These are phyloP conservation scores for Zoanthus sociatus DNA, from an alignment of 92 coral and sea anemone species.

Conservation along the genomic window DNA sequence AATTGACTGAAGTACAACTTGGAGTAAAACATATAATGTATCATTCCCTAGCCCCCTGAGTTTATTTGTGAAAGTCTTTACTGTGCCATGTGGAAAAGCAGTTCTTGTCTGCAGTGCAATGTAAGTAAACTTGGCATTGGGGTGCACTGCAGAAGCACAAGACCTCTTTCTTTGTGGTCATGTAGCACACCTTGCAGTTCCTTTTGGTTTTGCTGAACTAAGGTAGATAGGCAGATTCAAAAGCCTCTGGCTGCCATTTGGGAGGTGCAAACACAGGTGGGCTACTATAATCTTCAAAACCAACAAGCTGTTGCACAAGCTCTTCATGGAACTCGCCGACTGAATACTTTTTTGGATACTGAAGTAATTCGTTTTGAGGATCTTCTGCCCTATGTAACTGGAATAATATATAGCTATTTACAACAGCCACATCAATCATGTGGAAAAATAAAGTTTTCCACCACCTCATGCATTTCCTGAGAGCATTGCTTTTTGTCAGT, in stretches of 20 bases:
- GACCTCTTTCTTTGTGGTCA: slow-evolving; percentile 36
- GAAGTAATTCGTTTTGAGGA: slow-evolving; percentile 25
- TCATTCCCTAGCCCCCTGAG: neutral
- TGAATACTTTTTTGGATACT: slow-evolving; percentile 29
- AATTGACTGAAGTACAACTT: slow-evolving; percentile 5
- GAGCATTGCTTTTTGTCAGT: slow-evolving; percentile 37
- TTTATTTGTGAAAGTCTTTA: slow-evolving; percentile 7
- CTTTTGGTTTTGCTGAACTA: neutral
- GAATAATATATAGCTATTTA: slow-evolving; percentile 33
- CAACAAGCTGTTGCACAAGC: slow-evolving; percentile 49
- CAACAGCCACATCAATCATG: slow-evolving; percentile 34
- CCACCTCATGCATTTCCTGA: slow-evolving; percentile 13
- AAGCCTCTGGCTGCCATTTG: slow-evolving; percentile 23
- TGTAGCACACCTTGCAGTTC: slow-evolving; percentile 65
- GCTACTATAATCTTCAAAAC: slow-evolving; percentile 37
- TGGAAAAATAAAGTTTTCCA: slow-evolving; percentile 28
- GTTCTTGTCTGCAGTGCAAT: slow-evolving; percentile 49
- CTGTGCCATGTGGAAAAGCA: slow-evolving; percentile 43
- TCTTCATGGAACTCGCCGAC: slow-evolving; percentile 31
- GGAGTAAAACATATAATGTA: slow-evolving; percentile 4
- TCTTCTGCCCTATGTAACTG: slow-evolving; percentile 19
- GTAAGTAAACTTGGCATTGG: slow-evolving; percentile 56
- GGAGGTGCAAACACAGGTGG: slow-evolving; percentile 32
- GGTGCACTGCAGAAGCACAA: slow-evolving; percentile 57
- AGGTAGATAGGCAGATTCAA: slow-evolving; percentile 42